Base-by-base conservation (phyloP, 2,113 vertebrate genomes). In the Oenanthe melanoleuca region DNA sequence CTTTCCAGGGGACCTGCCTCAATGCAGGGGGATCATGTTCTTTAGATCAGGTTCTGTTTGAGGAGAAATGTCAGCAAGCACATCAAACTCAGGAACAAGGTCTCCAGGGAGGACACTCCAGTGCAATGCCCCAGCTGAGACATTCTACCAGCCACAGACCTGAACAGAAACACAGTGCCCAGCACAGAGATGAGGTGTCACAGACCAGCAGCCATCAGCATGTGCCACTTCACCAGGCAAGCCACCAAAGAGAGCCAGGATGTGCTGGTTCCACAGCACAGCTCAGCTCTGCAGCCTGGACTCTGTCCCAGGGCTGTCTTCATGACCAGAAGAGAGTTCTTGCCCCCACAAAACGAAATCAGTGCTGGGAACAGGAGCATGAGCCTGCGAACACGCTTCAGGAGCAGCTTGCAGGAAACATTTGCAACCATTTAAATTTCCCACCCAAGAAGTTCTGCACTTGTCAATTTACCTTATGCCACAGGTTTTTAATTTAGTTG, bases 401-500 rank as follows among this genome's bases (percentile, higher is more conserved):
- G 49, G 57, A 87, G 70, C 53, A 75, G 89, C 53, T 82, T 73
- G 65, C 84, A 82, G 55, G 14, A 97, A 70, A 77, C 84, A 94
- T 94, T 97, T 92, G 96, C 44, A 95, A 96, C 78, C 79, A 24
- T 89, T 96, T 96, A 96, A 67, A 70, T 88, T 86, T 94, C 87
- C 94, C 96, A 96, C 89, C 66, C 95, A 96, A 92, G 91, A 85
- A 72, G 92, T 56, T 92, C 88, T 93, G 67, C 92, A 94, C 93
- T 95, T 96, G 95, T 93, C 85, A 77, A 91, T 93, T 96, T 96
- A 97, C 95, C 93, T 96, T 88, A 82, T 86, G 75, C 47, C 94
- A 96, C 96, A 94, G 93, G 88, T 95, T 96, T 96, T 95, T 94
- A 95, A 95, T 97, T 95, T 96, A 95, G 87, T 82, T 73, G 87